A percentile compares a stretch with the other conserved stretches of the same genome.
These are phyloP conservation scores for Typhlichthys eigenmanni DNA, from an alignment of 2,797 vertebrate species.

Conservation along the genomic window DNA sequence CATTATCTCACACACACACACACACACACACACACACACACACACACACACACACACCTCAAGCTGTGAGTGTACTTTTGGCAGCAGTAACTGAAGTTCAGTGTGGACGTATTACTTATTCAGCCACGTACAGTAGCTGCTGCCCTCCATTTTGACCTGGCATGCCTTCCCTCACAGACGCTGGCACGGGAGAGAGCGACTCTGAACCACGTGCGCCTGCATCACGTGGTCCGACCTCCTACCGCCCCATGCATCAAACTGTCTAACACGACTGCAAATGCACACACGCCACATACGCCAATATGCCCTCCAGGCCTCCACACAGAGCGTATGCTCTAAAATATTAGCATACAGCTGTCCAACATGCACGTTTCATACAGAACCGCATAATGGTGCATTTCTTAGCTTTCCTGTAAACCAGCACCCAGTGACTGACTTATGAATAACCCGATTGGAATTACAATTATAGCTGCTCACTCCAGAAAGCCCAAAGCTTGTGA, in stretches of 20 bases:
- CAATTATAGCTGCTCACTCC: not conserved
- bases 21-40: not conserved
- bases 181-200: slow-evolving; percentile 21
- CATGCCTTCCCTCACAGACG: slow-evolving; percentile 27
- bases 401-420: slow-evolving; percentile 3
- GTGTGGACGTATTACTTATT: slow-evolving; percentile 51
- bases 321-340: not conserved
- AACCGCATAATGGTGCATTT: slow-evolving; percentile 1
- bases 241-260: slow-evolving; percentile 32
- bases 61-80: slow-evolving; percentile 15
- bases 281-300: slow-evolving; percentile 46
- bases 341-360: not conserved
- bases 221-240: slow-evolving; percentile 28
- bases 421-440: not conserved
- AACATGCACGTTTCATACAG: too few relatives aligned
- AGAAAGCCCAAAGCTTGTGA: not conserved
- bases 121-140: slow-evolving; percentile 22
- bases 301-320: slow-evolving; percentile 27
- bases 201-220: slow-evolving; percentile 14
- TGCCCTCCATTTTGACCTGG: slow-evolving; percentile 34
- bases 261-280: slow-evolving; percentile 27
- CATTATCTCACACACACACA: not conserved
- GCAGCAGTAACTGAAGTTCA: slow-evolving; percentile 38
- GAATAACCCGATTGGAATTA: slow-evolving; percentile 9
- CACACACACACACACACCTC: slow-evolving; percentile 2